These are phyloP conservation scores for Anoncus sp. DNA, from an alignment of 2,888 invertebrate genomes.

Conservation along the genomic window DNA sequence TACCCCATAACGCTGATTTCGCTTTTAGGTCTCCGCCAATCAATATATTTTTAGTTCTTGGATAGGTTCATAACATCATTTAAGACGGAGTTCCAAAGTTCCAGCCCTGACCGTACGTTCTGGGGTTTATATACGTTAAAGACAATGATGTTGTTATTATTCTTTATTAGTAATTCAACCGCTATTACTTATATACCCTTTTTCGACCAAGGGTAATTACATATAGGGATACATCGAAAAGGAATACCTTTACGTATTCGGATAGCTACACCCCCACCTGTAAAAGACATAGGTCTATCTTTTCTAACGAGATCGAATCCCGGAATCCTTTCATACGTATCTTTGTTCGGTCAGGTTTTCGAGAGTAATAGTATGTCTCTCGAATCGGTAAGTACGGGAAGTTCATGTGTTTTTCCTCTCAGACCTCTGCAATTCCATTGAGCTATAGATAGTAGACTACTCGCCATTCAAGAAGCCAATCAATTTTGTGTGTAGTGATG, in stretches of 20 bases:
- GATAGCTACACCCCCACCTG: not conserved
- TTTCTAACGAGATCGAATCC: not conserved
- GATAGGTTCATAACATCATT: not conserved
- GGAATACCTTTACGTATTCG: not conserved
- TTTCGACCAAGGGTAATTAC: not conserved
- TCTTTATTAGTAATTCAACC: not conserved
- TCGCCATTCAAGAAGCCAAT: no score
- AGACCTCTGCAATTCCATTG: no score
- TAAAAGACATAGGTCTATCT: not conserved
- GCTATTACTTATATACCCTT: not conserved
- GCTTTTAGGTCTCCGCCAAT: no score
- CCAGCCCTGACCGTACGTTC: not conserved
- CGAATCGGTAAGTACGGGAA: no score
- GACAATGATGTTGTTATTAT: not conserved
- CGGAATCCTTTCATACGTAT: no score
- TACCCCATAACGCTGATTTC: no score
- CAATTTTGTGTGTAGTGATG: no score
- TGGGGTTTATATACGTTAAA: not conserved
- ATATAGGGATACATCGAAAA: not conserved
- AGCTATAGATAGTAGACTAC: no score
- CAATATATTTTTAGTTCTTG: no score
- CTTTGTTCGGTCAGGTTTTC: no score
- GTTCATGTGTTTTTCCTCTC: no score
- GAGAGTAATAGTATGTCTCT: no score
- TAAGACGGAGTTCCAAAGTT: not conserved